Percentiles rank a stretch among this genome's conserved stretches.
Evolutionary conservation across 2,113 vertebrate species (phyloP).

Genomic region (Vidua macroura): DNA sequence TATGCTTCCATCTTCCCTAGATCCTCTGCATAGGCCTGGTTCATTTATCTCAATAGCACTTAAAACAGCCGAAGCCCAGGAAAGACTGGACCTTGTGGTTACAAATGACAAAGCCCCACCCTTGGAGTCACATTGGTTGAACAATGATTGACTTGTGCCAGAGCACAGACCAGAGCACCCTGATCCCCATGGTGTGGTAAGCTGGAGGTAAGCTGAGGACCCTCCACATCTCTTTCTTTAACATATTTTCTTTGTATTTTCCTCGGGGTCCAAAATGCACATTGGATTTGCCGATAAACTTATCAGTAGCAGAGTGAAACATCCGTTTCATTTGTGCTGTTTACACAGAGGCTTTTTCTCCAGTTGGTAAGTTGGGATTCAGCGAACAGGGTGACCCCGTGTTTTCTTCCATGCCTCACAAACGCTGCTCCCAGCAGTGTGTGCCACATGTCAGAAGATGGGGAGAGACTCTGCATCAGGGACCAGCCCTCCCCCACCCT

Average conservation of each 20-base stretch:
- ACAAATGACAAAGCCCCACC: not conserved
- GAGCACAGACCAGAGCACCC: not conserved
- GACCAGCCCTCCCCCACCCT: not conserved
- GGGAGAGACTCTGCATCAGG: not conserved
- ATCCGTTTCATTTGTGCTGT: not conserved
- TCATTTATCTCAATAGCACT: not conserved
- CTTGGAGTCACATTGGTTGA: not conserved
- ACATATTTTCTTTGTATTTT: slow-evolving; percentile 3
- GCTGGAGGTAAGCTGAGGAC: not conserved
- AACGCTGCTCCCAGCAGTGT: fast-evolving
- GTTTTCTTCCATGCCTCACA: not conserved
- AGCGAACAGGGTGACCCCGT: not conserved
- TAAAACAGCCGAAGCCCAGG: not conserved
- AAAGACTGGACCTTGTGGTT: not conserved
- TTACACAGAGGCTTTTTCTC: not conserved
- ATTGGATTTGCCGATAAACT: slow-evolving; percentile 27
- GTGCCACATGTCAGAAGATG: not conserved
- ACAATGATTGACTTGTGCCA: not conserved
- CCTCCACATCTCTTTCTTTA: not conserved
- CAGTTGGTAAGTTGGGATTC: not conserved
- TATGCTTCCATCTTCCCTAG: not conserved
- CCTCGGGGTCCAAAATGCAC: not conserved
- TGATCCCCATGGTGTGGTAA: not conserved
- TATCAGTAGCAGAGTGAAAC: slow-evolving; percentile 9
- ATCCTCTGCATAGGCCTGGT: not conserved